phyloP scores from a whole-genome alignment of 2,113 vertebrate genomes.

The Lasiurus borealis region DNA sequence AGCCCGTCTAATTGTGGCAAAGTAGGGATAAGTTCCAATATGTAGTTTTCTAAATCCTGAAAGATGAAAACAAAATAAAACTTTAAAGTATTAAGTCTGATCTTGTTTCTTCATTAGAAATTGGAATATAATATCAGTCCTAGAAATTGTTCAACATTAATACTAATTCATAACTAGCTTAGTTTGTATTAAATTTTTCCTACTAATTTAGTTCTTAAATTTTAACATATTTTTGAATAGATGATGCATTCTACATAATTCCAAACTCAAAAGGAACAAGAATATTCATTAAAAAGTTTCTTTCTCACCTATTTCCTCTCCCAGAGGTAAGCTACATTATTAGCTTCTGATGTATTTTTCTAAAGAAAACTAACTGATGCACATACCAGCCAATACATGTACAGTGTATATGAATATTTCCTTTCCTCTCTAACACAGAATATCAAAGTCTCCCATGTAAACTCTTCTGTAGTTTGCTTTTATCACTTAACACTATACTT shows the following conservation, averaged over 20 bases:
- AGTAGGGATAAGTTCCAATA: constrained; percentile 98
- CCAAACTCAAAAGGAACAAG: constrained; percentile 44
- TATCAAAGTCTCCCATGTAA: background rate
- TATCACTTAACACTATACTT: constrained; percentile 25
- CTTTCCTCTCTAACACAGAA: background rate
- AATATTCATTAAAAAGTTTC: constrained; percentile 32
- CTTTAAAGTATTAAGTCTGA: background rate
- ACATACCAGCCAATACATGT: background rate
- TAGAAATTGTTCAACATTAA: constrained; percentile 61
- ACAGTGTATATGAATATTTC: background rate
- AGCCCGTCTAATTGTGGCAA: constrained; percentile 97
- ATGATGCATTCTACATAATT: constrained; percentile 29
- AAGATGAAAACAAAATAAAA: constrained; percentile 72
- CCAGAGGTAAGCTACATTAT: background rate
- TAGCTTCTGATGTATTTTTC: background rate
- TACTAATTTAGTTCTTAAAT: background rate
- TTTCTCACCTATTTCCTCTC: background rate
- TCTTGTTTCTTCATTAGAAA: constrained; percentile 1
- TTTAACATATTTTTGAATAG: constrained; percentile 33
- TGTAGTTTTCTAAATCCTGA: constrained; percentile 99
- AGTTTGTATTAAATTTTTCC: background rate
- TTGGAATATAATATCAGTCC: constrained; percentile 34
- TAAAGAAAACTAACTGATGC: background rate
- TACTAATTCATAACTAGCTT: background rate
- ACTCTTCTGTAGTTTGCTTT: constrained; percentile 45